These are phyloP conservation scores for Gadus macrocephalus DNA, from an alignment of 2,113 vertebrate genomes.

Conservation along the genomic window DNA sequence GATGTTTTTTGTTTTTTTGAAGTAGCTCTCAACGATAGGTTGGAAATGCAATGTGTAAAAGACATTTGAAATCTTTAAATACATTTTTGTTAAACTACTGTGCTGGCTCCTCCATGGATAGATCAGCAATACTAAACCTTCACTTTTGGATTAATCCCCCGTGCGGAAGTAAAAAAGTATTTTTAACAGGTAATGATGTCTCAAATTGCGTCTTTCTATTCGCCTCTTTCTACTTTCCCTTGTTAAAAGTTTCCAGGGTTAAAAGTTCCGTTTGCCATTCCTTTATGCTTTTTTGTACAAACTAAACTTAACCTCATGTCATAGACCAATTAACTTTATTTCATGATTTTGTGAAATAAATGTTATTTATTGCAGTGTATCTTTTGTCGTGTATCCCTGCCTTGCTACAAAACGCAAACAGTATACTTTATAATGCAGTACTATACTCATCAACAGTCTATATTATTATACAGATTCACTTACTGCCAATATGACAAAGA, in stretches of 20 bases:
- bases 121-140: too few relatives aligned
- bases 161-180: not conserved
- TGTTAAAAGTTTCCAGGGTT: too few relatives aligned
- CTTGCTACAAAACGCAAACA: not conserved
- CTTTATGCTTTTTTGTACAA: conserved; percentile 42
- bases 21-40: not conserved
- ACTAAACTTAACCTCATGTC: conserved; percentile 35
- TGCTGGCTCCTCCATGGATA: too few relatives aligned
- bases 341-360: conserved; percentile 65
- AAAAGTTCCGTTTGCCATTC: not conserved
- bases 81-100: too few relatives aligned
- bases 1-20: conserved; percentile 24
- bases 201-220: conserved; percentile 4
- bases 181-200: not conserved
- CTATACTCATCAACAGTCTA: too few relatives aligned
- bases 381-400: not conserved
- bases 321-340: conserved; percentile 33
- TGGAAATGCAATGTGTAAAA: too few relatives aligned
- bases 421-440: too few relatives aligned
- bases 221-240: too few relatives aligned
- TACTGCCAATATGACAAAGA: too few relatives aligned
- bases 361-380: conserved; percentile 54
- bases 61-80: too few relatives aligned
- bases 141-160: conserved; percentile 7
- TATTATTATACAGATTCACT: too few relatives aligned